Percentiles rank a stretch among this genome's conserved stretches.
Conservation (phyloP, 2,888 invertebrate species). For the Megaustenia siamemsis region DNA sequence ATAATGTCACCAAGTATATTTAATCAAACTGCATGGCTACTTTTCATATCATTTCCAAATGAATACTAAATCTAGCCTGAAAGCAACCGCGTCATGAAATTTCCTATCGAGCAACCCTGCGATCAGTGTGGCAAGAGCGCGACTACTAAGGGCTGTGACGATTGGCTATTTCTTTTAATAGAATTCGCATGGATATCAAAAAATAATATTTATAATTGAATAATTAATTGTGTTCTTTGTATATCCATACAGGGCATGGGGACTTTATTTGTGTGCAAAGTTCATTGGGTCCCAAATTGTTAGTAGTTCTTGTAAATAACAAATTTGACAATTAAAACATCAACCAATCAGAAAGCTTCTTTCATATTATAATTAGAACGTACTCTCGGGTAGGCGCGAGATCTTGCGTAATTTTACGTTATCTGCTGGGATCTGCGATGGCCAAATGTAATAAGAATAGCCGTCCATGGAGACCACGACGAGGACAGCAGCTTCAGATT, state of each 20-base stretch:
- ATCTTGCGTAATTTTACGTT: slow-evolving; percentile 14
- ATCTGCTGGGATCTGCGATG: neutral
- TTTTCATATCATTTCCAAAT: slow-evolving; percentile 24
- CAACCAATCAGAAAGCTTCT: slow-evolving; percentile 37
- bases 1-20: slow-evolving; percentile 18
- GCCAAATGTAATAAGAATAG: slow-evolving; percentile 34
- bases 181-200: slow-evolving; percentile 12
- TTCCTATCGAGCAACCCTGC: slow-evolving; percentile 54
- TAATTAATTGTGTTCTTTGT: neutral
- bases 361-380: slow-evolving; percentile 27
- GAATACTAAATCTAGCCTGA: neutral
- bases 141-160: slow-evolving; percentile 38
- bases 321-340: slow-evolving; percentile 17
- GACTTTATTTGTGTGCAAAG: neutral
- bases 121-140: slow-evolving; percentile 38
- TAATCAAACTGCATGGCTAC: slow-evolving; percentile 11
- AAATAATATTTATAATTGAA: neutral
- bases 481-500: too few relatives aligned
- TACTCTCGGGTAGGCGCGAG: slow-evolving; percentile 41
- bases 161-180: slow-evolving; percentile 54
- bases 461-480: too few relatives aligned
- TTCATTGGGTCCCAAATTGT: slow-evolving; percentile 4
- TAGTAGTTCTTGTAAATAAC: slow-evolving; percentile 33
- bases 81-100: slow-evolving; percentile 43
- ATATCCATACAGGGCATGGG: neutral